Base-by-base conservation (phyloP, 2,888 invertebrate species). In the Lepidochrysops patricia region DNA sequence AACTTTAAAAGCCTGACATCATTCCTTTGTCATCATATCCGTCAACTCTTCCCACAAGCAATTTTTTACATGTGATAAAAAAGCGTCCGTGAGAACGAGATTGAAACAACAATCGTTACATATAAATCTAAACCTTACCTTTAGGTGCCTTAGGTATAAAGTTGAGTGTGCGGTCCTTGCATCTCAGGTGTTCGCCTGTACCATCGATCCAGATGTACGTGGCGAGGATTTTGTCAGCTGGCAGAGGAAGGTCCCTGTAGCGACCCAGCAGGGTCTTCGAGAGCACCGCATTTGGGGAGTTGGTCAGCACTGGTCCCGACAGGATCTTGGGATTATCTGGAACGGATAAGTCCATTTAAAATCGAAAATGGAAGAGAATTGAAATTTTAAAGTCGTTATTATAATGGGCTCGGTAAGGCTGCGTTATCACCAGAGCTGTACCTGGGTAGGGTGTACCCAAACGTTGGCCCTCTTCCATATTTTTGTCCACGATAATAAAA, bases 151-250 rank as follows among this genome's bases (percentile, higher is more conserved):
- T 92, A 2, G 97, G 97, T 67, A 96, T 91, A 73, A 94, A 96
- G 76, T 94, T 93, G 64, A 97, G 78, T 0, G 98, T 98, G 66
- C 96, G 92, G 65, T 97, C 97, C 83, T 98, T 98, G 84, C 95
- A 94, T 63, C 97, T 91, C 59, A 97, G 75, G 73, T 94, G 92
- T 79, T 97, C 97, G 23, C 96, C 97, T 19, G 95, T 94, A 27
- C 98, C 98, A 76, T 98, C 98, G 71, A 98, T 96, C 98, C 98
- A 98, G 60, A 98, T 91, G 83, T 98, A 98, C 58, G 96, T 96
- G 48, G 95, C 97, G 76, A 96, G 94, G 60, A 95, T 91, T 76
- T 92, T 91, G 71, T 95, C 93, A 27, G 93, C 93, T 6, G 96
- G 94, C 63, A 95, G 89, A 0, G 96, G 95, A 67, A 98, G 90